phyloP scores from a whole-genome alignment of 2,797 vertebrate genomes.

The Pygocentrus nattereri region DNA sequence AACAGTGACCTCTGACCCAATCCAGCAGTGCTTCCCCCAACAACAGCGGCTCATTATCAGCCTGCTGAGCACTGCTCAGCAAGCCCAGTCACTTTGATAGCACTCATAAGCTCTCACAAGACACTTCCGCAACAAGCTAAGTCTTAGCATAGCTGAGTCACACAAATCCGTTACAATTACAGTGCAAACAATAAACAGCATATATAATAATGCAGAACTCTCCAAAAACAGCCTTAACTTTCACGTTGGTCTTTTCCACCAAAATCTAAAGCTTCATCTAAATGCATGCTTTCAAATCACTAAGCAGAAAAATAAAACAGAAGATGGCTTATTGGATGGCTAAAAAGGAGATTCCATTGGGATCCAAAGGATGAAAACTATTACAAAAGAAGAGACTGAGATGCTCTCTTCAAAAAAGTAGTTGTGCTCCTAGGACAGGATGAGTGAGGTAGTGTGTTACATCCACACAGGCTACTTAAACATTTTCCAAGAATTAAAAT shows the following conservation, averaged over 20 bases:
- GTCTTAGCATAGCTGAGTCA: not conserved
- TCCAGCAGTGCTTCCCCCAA: conserved; percentile 22
- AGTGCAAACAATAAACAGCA: conserved; percentile 19
- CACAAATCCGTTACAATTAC: conserved; percentile 20
- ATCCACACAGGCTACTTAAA: too few relatives aligned
- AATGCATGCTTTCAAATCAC: too few relatives aligned
- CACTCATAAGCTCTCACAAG: conserved; percentile 30
- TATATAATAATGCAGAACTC: conserved; percentile 33
- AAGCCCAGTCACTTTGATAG: conserved; percentile 35
- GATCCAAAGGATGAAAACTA: too few relatives aligned
- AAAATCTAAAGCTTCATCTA: too few relatives aligned
- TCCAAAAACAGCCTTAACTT: not conserved
- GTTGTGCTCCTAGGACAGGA: too few relatives aligned
- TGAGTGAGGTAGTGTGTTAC: too few relatives aligned
- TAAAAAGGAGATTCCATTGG: too few relatives aligned
- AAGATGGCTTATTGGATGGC: too few relatives aligned
- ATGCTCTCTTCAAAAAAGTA: too few relatives aligned
- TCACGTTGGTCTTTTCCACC: not conserved
- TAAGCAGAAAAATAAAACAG: too few relatives aligned
- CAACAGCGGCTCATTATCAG: conserved; percentile 28
- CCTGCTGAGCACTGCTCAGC: conserved; percentile 41
- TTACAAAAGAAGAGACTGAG: too few relatives aligned
- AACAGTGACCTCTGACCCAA: conserved; percentile 38
- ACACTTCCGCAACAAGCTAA: not conserved
- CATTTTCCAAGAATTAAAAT: too few relatives aligned